Percentiles rank a stretch among this genome's conserved stretches.
Evolutionary conservation across 2,797 vertebrate genomes (phyloP).

Genomic region (Eidolon dupreanum): DNA sequence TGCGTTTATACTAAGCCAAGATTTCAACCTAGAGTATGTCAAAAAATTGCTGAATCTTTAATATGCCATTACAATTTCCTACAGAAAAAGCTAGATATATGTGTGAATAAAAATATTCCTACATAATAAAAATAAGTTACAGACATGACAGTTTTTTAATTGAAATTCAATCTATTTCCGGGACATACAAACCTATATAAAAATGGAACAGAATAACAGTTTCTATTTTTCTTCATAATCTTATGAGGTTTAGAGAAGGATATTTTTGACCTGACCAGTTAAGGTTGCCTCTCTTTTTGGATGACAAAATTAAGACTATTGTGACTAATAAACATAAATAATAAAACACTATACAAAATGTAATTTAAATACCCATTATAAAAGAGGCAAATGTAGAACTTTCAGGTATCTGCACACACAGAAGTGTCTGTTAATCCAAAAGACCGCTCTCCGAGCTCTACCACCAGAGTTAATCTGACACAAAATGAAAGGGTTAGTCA

Average conservation of each 20-base stretch:
- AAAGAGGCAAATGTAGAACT: neutral
- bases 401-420: neutral
- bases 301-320: conserved; percentile 59
- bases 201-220: neutral
- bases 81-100: neutral
- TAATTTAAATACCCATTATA: neutral
- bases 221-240: neutral
- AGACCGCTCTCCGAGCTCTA: neutral
- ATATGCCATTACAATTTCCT: neutral
- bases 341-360: neutral
- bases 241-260: neutral
- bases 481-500: neutral
- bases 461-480: neutral
- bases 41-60: neutral
- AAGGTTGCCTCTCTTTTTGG: conserved; percentile 7
- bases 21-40: neutral
- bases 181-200: neutral
- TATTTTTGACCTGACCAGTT: conserved; percentile 38
- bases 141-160: conserved; percentile 14
- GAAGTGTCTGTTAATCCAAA: neutral
- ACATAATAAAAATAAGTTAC: conserved; percentile 43
- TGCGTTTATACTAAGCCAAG: neutral
- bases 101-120: conserved; percentile 20
- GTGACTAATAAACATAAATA: neutral
- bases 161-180: conserved; percentile 38